Evolutionary conservation across 2,797 vertebrate species (phyloP).

Genomic region (Protonibea diacanthus): DNA sequence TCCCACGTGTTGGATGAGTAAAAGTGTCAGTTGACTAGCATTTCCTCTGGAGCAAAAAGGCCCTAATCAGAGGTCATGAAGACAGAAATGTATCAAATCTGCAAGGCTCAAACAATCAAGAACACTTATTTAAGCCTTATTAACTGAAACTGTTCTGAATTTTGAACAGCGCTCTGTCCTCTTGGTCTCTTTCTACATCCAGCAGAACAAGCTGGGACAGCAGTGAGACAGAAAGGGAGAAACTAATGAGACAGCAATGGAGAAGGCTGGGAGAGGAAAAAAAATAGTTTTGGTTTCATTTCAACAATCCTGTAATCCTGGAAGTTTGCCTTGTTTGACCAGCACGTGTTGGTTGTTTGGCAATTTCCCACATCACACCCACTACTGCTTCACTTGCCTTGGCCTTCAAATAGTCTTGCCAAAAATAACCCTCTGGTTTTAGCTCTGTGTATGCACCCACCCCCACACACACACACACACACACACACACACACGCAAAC

Average conservation of each 20-base stretch:
- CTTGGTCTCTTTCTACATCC: conserved; percentile 11
- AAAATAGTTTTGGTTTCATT: conserved; percentile 32
- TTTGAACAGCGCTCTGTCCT: background rate
- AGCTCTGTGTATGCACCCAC: conserved; percentile 16
- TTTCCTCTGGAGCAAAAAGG: conserved; percentile 3
- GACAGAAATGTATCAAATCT: background rate
- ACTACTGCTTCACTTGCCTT: conserved; percentile 46
- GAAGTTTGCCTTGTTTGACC: conserved; percentile 45
- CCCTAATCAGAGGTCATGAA: background rate
- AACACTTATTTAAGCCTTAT: background rate
- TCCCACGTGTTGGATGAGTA: background rate
- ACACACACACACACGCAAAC: background rate
- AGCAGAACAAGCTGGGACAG: conserved; percentile 13
- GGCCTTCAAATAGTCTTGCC: conserved; percentile 34
- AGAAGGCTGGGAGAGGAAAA: conserved; percentile 17
- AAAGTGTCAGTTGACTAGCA: background rate
- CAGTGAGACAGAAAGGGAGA: conserved; percentile 15
- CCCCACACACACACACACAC: conserved; percentile 38
- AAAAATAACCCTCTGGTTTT: conserved; percentile 52
- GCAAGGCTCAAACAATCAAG: background rate
- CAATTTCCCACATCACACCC: conserved; percentile 48
- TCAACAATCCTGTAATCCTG: conserved; percentile 13
- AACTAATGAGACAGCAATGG: conserved; percentile 24
- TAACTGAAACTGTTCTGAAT: background rate
- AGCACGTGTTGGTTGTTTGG: conserved; percentile 49